phyloP scores from a whole-genome alignment of 1,140 invertebrate species.

The Chionoecetes opilio region DNA sequence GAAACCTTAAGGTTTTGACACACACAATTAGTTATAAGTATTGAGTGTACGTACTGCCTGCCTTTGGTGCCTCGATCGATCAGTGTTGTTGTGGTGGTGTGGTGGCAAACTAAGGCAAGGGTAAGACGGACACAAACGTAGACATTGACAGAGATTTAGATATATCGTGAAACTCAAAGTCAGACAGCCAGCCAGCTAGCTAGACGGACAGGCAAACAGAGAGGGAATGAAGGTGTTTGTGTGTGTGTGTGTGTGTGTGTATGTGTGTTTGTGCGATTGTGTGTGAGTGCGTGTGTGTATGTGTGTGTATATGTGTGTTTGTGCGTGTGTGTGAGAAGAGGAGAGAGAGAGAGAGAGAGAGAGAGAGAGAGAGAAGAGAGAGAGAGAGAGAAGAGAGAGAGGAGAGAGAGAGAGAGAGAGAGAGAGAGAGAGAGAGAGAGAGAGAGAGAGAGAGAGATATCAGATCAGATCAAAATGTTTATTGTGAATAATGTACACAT shows the following conservation, averaged over 20 bases:
- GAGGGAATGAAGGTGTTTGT: background rate
- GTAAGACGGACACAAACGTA: background rate
- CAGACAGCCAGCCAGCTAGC: background rate
- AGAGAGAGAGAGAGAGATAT: conserved; percentile 39
- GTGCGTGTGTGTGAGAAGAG: too few relatives aligned
- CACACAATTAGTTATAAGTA: background rate
- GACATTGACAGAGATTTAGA: background rate
- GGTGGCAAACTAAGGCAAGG: background rate
- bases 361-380: background rate
- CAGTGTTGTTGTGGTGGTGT: background rate
- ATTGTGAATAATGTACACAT: too few relatives aligned
- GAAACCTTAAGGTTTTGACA: background rate
- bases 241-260: too few relatives aligned
- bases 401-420: background rate
- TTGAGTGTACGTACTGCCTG: background rate
- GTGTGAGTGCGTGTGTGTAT: too few relatives aligned
- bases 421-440: background rate
- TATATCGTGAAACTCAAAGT: background rate
- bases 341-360: background rate
- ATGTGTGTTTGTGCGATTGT: too few relatives aligned
- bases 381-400: background rate
- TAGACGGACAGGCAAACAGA: background rate
- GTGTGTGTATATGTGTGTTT: too few relatives aligned
- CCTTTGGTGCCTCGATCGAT: background rate
- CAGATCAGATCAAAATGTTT: too few relatives aligned